Conservation (phyloP, 92 coral and sea anemone genomes). For the Actinostola sp. region DNA sequence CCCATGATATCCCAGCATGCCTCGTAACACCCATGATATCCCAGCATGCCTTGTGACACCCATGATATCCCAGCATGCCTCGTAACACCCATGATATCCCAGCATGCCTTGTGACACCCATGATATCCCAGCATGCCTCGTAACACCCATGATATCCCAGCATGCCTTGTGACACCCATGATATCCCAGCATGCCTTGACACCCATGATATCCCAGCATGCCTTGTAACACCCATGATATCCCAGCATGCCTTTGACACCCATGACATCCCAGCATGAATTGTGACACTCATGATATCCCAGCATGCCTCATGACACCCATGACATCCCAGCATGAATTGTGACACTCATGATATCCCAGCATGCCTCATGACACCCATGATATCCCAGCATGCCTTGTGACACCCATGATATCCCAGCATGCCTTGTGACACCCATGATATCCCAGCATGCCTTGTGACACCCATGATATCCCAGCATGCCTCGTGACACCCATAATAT, state of each 20-base stretch:
- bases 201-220: not conserved
- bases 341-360: constrained; percentile 88
- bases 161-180: constrained; percentile 88
- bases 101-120: constrained; percentile 77
- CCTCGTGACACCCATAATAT: constrained; percentile 93
- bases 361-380: constrained; percentile 89
- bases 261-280: constrained; percentile 38
- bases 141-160: constrained; percentile 43
- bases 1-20: constrained; percentile 37
- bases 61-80: constrained; percentile 44
- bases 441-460: constrained; percentile 67
- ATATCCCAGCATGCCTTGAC: too few relatives aligned
- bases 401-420: constrained; percentile 33
- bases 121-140: constrained; percentile 50
- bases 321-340: constrained; percentile 45
- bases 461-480: constrained; percentile 21
- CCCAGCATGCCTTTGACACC: too few relatives aligned
- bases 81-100: constrained; percentile 49
- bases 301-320: constrained; percentile 94
- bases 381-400: constrained; percentile 56
- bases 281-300: constrained; percentile 82
- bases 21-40: constrained; percentile 66
- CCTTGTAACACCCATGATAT: constrained; percentile 98
- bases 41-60: constrained; percentile 77
- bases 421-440: constrained; percentile 75